phyloP scores from a whole-genome alignment of 2,797 vertebrate genomes.

The Anomalospiza imberbis region DNA sequence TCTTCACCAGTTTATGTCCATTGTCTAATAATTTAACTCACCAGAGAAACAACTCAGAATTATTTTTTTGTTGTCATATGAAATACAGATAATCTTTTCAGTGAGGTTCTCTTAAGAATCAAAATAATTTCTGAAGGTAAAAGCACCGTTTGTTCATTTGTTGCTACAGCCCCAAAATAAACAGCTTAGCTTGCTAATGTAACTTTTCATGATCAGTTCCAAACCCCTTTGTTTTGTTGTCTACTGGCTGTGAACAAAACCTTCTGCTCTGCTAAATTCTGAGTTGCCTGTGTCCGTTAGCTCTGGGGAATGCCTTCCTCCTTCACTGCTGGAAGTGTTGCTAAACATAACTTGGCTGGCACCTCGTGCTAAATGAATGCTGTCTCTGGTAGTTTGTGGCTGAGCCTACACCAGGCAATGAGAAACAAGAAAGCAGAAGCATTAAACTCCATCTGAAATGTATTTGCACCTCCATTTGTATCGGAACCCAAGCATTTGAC shows the following conservation, averaged over 20 bases:
- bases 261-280: constrained; percentile 1
- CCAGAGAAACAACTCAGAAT: neutral
- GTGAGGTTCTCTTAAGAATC: neutral
- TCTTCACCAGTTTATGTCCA: neutral
- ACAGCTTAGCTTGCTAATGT: neutral
- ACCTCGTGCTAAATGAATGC: neutral
- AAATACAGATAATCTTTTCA: neutral
- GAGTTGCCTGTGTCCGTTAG: neutral
- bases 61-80: neutral
- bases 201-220: neutral
- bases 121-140: neutral
- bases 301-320: neutral
- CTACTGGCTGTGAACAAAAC: neutral
- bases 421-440: neutral
- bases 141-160: neutral
- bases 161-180: neutral
- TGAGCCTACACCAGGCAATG: neutral
- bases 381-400: neutral
- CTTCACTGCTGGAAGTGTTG: neutral
- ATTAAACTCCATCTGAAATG: neutral
- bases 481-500: neutral
- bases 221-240: neutral
- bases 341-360: constrained; percentile 5
- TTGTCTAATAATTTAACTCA: neutral
- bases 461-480: neutral